These are phyloP conservation scores for Parauchenoglanis punctatus DNA, from an alignment of 2,797 vertebrate genomes.

Conservation along the genomic window DNA sequence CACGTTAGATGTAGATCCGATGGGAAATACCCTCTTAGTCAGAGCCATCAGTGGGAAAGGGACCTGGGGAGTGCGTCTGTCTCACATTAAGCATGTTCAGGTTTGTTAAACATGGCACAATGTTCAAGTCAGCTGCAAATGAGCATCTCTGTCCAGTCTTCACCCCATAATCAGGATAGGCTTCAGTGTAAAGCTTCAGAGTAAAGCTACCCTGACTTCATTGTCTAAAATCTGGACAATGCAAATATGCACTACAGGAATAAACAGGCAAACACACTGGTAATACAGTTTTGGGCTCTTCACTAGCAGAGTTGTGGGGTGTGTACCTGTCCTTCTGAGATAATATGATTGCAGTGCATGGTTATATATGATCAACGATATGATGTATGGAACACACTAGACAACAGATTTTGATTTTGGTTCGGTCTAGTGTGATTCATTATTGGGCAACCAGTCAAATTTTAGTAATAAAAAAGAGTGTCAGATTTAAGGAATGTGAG, in stretches of 20 bases:
- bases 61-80: conserved; percentile 1
- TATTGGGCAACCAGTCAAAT: background rate
- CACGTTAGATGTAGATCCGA: conserved; percentile 47
- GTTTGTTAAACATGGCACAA: conserved; percentile 17
- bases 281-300: background rate
- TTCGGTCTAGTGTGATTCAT: background rate
- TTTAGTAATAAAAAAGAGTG: background rate
- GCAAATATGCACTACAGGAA: background rate
- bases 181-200: background rate
- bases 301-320: background rate
- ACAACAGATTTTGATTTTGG: background rate
- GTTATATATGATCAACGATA: background rate
- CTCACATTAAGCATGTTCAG: background rate
- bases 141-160: conserved; percentile 2
- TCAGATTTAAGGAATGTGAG: background rate
- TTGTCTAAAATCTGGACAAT: background rate
- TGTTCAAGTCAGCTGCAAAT: conserved; percentile 8
- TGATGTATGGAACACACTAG: background rate
- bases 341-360: background rate
- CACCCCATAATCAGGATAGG: background rate
- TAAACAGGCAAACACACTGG: background rate
- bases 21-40: conserved; percentile 50
- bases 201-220: background rate
- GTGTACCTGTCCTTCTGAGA: background rate
- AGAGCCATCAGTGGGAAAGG: conserved; percentile 36